Evolutionary conservation across 2,888 invertebrate genomes (phyloP), one percentile per base, ranked within the genome.

Genomic region (Sesia apiformis): DNA sequence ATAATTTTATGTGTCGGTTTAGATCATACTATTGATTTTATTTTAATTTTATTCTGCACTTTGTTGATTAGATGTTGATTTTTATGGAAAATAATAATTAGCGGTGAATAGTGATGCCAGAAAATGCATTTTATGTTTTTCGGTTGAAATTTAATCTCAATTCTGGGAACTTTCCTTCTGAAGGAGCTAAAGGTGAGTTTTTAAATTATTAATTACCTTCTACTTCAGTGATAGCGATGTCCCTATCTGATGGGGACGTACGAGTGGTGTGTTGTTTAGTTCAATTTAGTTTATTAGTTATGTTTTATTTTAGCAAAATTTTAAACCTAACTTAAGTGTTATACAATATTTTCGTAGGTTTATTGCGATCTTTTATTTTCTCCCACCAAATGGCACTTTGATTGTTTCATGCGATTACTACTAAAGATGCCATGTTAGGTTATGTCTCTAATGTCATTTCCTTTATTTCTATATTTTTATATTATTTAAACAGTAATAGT

Each of bases 231-330:
- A 88, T 88, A 87, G 73, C 76, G 78, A 71, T 72, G 72, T 61
- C 78, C 82, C 87, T 86, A 87, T 88, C 61, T 79, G 78, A 86
- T 85, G 78, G 87, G 83, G 78, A 53, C 62, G 73, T 78, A 79
- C 65, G 81, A 74, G 79, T 76, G 80, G 84, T 74, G 84, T 87
- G 88, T 88, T 89, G 81, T 88, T 88, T 89, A 89, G 89, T 89
- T 89, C 85, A 89, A 89, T 89, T 89, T 88, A 88, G 84, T 88
- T 89, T 87, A 88, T 89, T 89, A 88, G 86, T 88, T 89, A 86
- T 84, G 88, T 88, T 89, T 88, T 88, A 87, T 88, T 89, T 89
- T 88, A 88, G 88, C 84, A 84, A 89, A 89, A 88, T 87, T 89
- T 89, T 87, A 78, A 87, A 84, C 80, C 70, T 87, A 84, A 80